Evolutionary conservation across 2,888 invertebrate species (phyloP), one percentile per base, ranked within the genome.

Genomic region (Dasysyrphus albostriatus): DNA sequence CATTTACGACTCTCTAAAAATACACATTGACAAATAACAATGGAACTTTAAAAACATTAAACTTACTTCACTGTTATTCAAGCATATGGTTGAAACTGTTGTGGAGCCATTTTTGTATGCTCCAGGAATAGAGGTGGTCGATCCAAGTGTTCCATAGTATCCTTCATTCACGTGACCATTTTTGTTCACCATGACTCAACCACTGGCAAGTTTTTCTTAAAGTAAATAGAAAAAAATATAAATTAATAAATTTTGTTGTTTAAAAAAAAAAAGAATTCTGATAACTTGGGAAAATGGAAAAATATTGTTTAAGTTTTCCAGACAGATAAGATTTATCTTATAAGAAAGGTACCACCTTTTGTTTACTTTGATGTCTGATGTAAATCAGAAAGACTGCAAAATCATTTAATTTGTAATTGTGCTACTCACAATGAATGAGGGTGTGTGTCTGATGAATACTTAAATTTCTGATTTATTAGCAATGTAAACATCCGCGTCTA

Each of bases 101-200:
- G 81, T 70, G 0, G 85, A 85, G 70, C 74, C 74, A n/a, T 74
- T 63, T 77, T 74, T 85, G 63, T 81, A 85, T 19, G 77, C 85
- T 2, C 85, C 85, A 14, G 85, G 85, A 37, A 85, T 85, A 9
- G 91, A 90, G 39, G 89, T 88, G 12, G 89, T 89, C 12, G 90
- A 83, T 83, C 90, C 88, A 44, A 82, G 72, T 5, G 90, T 90
- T 29, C 89, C 91, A n/a, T 88, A 89, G 88, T 88, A 90, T 16
- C 89, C 89, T 9, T 88, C 89, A 83, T 90, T 90, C 47, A 90
- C 87, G 88, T 90, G 88, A 5, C 91, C 90, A 77, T 88, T 88
- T 59, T 73, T 78, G 39, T 82, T 83, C 65, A 81, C 63, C 14
- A 61, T 77, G 32, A 9, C 54, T 67, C 49, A 47, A 16, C 47